These are phyloP conservation scores for Toxonevra muliebris DNA, from an alignment of 2,888 invertebrate genomes.

Conservation along the genomic window DNA sequence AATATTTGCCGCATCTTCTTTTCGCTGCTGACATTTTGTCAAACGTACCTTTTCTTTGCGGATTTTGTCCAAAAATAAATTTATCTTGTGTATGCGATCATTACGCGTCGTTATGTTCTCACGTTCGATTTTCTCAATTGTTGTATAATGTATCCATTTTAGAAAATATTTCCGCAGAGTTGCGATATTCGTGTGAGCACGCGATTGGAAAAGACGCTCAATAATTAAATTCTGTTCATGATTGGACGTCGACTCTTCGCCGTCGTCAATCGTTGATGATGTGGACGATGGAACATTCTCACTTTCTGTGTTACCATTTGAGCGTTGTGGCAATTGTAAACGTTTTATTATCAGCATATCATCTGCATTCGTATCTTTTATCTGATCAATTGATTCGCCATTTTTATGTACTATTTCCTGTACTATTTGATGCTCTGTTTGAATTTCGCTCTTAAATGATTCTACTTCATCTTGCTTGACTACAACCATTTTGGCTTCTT, in stretches of 20 bases:
- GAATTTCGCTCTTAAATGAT: background rate
- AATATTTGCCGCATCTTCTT: constrained; percentile 12
- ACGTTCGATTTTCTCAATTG: constrained; percentile 60
- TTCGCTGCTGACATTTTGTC: constrained; percentile 24
- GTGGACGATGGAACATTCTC: background rate
- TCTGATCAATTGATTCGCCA: background rate
- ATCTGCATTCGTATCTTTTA: background rate
- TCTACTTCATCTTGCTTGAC: constrained; percentile 10
- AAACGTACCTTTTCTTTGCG: constrained; percentile 55
- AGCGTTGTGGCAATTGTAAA: background rate
- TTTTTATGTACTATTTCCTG: background rate
- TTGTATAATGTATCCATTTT: constrained; percentile 62
- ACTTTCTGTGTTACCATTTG: constrained; percentile 6
- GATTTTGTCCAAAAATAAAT: constrained; percentile 61
- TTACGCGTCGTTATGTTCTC: constrained; percentile 48
- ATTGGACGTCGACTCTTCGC: constrained; percentile 37
- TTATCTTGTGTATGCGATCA: constrained; percentile 60
- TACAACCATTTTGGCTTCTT: constrained; percentile 36
- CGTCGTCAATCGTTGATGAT: background rate
- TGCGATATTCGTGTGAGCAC: constrained; percentile 40
- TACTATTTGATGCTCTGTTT: background rate
- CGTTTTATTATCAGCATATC: background rate
- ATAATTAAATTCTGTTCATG: constrained; percentile 58
- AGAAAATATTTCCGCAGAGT: constrained; percentile 57
- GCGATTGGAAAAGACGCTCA: constrained; percentile 52